Evolutionary conservation across 1,140 invertebrate genomes (phyloP), one percentile per base, ranked within the genome.

Genomic region (Procambarus clarkii): DNA sequence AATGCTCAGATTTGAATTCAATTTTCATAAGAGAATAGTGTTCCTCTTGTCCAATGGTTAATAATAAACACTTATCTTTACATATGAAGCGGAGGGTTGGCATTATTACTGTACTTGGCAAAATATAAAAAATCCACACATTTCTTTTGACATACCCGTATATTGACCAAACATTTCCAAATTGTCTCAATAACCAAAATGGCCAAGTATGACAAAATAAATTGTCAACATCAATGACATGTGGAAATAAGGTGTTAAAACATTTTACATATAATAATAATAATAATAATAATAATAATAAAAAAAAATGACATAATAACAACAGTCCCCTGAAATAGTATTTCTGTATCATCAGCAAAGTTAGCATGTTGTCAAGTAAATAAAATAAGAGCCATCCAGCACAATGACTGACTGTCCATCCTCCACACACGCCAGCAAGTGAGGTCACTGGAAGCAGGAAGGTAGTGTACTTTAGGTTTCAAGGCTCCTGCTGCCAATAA

Each of bases 361-460:
- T 34, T 34, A 34, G 34, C 34, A 34, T 9, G 50, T 13, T 54
- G 50, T 54, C 50, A 9, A 9, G 8, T 13, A 8, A 54, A 34
- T 54, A 9, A 54, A 9, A 54, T 78, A 44, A 78, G 48, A 76
- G 76, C 85, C 54, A 86, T 78, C 85, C 58, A 78, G 71, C 74
- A 76, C 24, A 48, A 60, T 58, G 54, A 76, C 85, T 78, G 34
- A 54, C 54, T 13, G n/a, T 60, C 54, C 71, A 78, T 45, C 54
- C 74, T 86, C 85, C 58, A 78, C 58, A 78, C 74, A 86, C 60
- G 85, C 85, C 50, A 45, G 34, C 48, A 86, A 76, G 46, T 21
- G 44, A 86, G 85, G 48, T 58, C 34, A 86, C 9, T 50, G 45
- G 85, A 18, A 60, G 24, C 76, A 77, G 46, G 74, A 54, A 86